Base-by-base conservation (phyloP, 2,888 invertebrate genomes). In the Acrocyrtus sp. region DNA sequence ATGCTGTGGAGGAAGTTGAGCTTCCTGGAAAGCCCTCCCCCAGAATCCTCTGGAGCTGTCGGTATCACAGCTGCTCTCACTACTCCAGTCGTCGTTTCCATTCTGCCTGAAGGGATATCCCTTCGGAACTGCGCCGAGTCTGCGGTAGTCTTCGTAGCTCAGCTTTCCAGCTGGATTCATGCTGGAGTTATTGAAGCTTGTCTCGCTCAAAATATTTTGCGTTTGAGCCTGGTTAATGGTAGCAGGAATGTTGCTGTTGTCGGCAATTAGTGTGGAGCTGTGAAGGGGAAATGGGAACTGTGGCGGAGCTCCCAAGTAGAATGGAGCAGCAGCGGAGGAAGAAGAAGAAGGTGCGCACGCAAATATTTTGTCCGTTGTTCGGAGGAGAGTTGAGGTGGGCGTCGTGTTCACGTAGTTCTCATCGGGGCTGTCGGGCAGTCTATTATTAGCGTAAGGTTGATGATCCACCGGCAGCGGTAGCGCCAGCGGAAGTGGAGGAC, bases 51-150 rank as follows among this genome's bases (percentile, higher is more conserved):
- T 57, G 3, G 54, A 54, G 27, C 62, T 69, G 12, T 54, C 45
- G 3, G 53, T 45, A 47, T 41, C 41, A 62, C 65, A 17, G 58
- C 48, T 66, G 10, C 58, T 58, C 41, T 65, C 67, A 56, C 60
- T 61, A 21, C 62, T 56, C 56, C 57, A 50, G 2, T 57, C 57
- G 6, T 51, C 45, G 12, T 43, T 26, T 17, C 12, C 24, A 8
- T 51, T 27, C 22, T 19, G 17, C 10, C n/a, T 39, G 50, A 58
- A 48, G 12, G 62, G 34, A 27, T 65, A 76, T 57, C 77, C 67
- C 43, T 80, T 79, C 0, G 79, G 80, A 19, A 79, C 75, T 10
- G 79, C 80, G 10, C 80, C 80, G 41, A 79, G 53, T 65, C 73
- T 78, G 12, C 73, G 54, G 29, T 78, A 80, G 15, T 78, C 78